phyloP scores from a whole-genome alignment of 2,113 vertebrate genomes.

The Corythornis madagascariensis region DNA sequence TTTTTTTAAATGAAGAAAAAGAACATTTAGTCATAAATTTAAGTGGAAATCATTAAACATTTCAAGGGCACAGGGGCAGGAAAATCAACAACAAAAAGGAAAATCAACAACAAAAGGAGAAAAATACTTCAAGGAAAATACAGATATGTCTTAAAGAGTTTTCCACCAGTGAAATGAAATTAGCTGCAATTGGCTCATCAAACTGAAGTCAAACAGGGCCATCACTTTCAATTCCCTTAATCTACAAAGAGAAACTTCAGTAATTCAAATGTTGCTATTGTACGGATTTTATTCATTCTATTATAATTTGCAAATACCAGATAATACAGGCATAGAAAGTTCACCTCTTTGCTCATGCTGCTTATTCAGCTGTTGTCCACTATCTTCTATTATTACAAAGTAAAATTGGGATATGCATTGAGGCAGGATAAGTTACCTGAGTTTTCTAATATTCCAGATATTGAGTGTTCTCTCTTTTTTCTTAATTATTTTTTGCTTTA shows the following conservation, averaged over 20 bases:
- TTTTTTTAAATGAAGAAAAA: background rate
- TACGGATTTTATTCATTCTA: background rate
- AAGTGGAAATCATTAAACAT: background rate
- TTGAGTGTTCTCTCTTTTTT: background rate
- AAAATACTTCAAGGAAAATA: background rate
- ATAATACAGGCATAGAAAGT: background rate
- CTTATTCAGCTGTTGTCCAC: background rate
- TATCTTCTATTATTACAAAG: background rate
- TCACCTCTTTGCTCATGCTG: background rate
- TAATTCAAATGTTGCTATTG: background rate
- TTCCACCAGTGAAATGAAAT: conserved; percentile 25
- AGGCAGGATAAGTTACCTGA: background rate
- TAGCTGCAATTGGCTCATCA: conserved; percentile 15
- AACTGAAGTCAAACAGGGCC: conserved; percentile 28
- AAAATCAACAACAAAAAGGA: background rate
- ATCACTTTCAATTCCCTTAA: conserved; percentile 52
- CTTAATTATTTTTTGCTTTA: background rate
- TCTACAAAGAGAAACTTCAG: conserved; percentile 42
- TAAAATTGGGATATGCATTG: background rate
- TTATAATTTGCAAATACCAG: background rate
- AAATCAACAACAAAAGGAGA: background rate
- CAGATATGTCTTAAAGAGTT: background rate
- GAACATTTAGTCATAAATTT: background rate
- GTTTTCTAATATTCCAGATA: background rate
- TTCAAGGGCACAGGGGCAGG: background rate